phyloP scores from a whole-genome alignment of 2,113 vertebrate species.

The Rhabdomys dilectus region DNA sequence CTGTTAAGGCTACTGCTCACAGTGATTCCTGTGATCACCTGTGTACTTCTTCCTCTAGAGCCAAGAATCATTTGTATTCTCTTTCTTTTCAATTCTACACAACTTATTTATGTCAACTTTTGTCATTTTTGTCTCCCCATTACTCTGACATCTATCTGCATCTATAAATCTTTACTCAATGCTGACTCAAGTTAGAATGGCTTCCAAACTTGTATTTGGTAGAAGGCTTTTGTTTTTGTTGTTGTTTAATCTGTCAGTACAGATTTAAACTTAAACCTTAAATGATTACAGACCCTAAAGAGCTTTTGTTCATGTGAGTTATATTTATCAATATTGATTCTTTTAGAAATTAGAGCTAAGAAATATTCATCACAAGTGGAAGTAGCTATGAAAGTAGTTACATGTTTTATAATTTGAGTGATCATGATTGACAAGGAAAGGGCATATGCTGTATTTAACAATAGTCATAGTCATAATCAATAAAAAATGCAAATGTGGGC shows the following conservation, averaged over 20 bases:
- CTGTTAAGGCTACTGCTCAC: neutral
- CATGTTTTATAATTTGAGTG: neutral
- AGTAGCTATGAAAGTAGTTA: conserved; percentile 40
- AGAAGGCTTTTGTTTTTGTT: neutral
- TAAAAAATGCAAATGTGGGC: neutral
- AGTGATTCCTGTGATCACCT: neutral
- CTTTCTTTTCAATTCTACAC: neutral
- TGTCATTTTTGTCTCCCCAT: neutral
- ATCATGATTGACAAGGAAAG: neutral
- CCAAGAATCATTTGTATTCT: conserved; percentile 29
- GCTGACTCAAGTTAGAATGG: conserved; percentile 8
- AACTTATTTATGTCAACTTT: neutral
- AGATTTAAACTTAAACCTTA: conserved; percentile 34
- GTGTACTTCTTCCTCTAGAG: neutral
- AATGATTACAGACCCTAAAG: conserved; percentile 26
- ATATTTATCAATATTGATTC: neutral
- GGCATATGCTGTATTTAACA: neutral
- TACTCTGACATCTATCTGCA: neutral
- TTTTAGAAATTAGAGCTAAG: conserved; percentile 53
- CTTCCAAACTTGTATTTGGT: neutral
- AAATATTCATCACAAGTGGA: conserved; percentile 26
- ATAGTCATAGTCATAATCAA: neutral
- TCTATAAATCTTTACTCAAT: neutral
- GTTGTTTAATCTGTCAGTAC: neutral
- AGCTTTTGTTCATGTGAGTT: conserved; percentile 34